Evolutionary conservation across 2,797 vertebrate genomes (phyloP).

Genomic region (Sorex maritimensis): DNA sequence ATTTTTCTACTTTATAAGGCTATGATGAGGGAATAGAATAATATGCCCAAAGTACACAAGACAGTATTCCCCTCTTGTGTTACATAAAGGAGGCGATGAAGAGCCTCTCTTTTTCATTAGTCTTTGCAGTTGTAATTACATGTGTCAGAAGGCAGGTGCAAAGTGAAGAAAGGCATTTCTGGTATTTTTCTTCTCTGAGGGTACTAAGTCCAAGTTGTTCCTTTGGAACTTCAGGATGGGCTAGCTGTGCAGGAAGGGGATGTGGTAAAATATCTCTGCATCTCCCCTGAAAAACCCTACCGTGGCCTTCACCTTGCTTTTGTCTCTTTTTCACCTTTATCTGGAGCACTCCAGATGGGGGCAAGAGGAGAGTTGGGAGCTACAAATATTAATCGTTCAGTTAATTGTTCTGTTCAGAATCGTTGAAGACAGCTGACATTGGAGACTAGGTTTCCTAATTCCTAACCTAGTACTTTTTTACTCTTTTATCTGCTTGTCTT

Average conservation of each 20-base stretch:
- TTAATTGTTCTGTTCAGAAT: not conserved
- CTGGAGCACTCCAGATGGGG: slow-evolving; percentile 14
- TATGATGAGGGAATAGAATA: not conserved
- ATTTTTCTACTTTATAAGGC: slow-evolving; percentile 23
- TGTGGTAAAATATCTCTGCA: not conserved
- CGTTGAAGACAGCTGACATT: not conserved
- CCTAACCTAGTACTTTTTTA: not conserved
- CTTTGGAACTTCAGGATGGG: not conserved
- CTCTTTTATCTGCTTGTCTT: not conserved
- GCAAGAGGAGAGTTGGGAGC: not conserved
- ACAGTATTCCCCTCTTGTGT: not conserved
- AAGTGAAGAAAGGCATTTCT: not conserved
- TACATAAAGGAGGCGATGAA: slow-evolving; percentile 34
- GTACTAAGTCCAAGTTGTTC: not conserved
- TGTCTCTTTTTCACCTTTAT: slow-evolving; percentile 11
- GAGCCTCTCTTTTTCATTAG: slow-evolving; percentile 16
- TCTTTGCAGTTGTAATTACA: slow-evolving; percentile 9
- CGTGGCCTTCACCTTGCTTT: not conserved
- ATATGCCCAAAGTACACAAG: not conserved
- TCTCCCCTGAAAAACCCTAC: not conserved
- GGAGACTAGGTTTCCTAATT: not conserved
- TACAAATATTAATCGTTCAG: slow-evolving; percentile 1
- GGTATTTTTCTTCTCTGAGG: not conserved
- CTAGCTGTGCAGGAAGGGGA: not conserved
- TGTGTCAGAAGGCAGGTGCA: slow-evolving; percentile 18